These are phyloP conservation scores for Peromyscus maniculatus DNA, from an alignment of 2,113 vertebrate species.

Conservation along the genomic window DNA sequence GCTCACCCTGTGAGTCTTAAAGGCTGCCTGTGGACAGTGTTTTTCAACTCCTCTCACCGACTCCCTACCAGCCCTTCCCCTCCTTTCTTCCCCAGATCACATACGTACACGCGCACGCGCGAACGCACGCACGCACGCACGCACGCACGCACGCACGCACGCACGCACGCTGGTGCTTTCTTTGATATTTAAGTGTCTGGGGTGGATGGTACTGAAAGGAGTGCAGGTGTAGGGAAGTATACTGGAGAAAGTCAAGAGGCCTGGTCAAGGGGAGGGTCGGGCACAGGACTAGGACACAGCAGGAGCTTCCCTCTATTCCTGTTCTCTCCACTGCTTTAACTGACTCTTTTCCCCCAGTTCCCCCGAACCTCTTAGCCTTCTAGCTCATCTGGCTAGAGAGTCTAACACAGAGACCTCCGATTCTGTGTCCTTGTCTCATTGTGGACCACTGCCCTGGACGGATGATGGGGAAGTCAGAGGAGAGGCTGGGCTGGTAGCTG, in stretches of 20 bases:
- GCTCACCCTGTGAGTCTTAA: neutral
- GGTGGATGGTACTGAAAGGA: constrained; percentile 23
- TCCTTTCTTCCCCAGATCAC: neutral
- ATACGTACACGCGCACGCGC: no score
- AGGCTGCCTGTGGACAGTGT: neutral
- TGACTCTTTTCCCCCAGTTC: neutral
- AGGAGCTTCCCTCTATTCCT: neutral
- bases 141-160: neutral
- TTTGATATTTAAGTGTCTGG: constrained; percentile 65
- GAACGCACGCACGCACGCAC: no score
- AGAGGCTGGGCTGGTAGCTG: neutral
- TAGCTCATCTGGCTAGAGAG: neutral
- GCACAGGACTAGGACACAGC: neutral
- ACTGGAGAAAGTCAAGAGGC: neutral
- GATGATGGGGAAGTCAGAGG: neutral
- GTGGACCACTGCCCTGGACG: neutral
- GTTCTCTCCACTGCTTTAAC: neutral
- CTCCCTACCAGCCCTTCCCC: neutral
- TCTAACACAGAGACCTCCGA: neutral
- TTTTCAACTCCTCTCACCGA: constrained; percentile 49
- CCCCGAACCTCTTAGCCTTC: neutral
- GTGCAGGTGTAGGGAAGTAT: constrained; percentile 16
- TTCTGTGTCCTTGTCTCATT: neutral
- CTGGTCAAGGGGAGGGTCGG: neutral
- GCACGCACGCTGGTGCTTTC: neutral